These are phyloP conservation scores for Ceratosolen solmsi DNA, from an alignment of 1,140 invertebrate genomes.

Conservation along the genomic window DNA sequence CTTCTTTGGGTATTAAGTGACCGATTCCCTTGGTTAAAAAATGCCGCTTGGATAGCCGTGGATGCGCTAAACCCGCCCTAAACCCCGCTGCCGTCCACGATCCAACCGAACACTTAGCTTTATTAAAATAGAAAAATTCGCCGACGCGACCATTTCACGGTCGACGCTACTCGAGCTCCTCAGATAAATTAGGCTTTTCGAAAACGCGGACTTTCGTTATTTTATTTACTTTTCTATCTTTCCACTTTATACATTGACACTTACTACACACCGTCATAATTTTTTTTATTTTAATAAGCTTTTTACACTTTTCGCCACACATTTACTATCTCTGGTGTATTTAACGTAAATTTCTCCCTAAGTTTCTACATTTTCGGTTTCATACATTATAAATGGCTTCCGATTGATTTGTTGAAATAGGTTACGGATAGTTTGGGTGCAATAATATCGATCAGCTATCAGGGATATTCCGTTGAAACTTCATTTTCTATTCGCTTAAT, in stretches of 20 bases:
- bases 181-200: neutral
- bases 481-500: neutral
- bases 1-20: conserved; percentile 28
- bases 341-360: too few relatives aligned
- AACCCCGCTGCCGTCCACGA: too few relatives aligned
- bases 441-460: neutral
- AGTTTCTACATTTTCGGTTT: too few relatives aligned
- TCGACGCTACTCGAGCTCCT: neutral
- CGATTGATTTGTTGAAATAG: neutral
- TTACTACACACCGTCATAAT: neutral
- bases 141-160: conserved; percentile 19
- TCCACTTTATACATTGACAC: neutral
- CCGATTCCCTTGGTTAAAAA: conserved; percentile 35
- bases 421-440: neutral
- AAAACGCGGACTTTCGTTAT: neutral
- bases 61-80: neutral
- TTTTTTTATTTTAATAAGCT: neutral
- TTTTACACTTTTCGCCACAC: neutral
- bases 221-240: neutral
- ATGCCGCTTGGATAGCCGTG: neutral
- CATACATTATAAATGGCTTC: neutral
- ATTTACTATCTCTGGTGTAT: too few relatives aligned
- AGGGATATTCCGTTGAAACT: neutral
- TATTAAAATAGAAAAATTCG: conserved; percentile 39
- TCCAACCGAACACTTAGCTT: conserved; percentile 5